These are phyloP conservation scores for Pterocles burchelli DNA, from an alignment of 2,113 vertebrate species.

Conservation along the genomic window DNA sequence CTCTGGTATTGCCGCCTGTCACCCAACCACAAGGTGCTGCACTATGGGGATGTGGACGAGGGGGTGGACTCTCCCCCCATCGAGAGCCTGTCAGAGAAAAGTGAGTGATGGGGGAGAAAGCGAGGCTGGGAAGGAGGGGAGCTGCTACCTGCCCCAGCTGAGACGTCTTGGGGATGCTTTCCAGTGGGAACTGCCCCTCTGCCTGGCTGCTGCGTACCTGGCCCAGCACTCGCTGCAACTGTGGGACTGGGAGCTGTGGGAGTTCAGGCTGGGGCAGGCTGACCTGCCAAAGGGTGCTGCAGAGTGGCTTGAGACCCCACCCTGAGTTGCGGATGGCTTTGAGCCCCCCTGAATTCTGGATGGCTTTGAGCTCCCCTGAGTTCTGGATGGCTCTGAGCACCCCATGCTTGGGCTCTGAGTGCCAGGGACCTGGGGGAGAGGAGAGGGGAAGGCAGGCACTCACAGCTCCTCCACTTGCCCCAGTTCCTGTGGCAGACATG, in stretches of 20 bases:
- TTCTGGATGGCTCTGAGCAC: too few relatives aligned
- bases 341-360: neutral
- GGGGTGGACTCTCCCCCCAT: conserved; percentile 78
- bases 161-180: neutral
- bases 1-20: conserved; percentile 97
- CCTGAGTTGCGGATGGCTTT: too few relatives aligned
- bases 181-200: neutral
- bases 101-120: conserved; percentile 71
- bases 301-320: neutral
- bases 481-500: conserved; percentile 93
- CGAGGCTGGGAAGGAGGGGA: neutral
- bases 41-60: conserved; percentile 92
- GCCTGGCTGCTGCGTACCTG: rapidly evolving
- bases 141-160: neutral
- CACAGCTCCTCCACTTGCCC: neutral
- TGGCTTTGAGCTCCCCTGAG: neutral
- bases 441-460: rapidly evolving
- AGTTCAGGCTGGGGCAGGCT: neutral
- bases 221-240: neutral
- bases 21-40: conserved; percentile 95
- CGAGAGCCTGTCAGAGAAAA: conserved; percentile 89
- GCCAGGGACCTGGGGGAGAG: neutral
- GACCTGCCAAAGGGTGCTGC: neutral
- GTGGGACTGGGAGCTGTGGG: neutral
- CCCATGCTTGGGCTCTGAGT: neutral